These are phyloP conservation scores for Strigamia maritima DNA, from an alignment of 2,888 invertebrate species.

Conservation along the genomic window DNA sequence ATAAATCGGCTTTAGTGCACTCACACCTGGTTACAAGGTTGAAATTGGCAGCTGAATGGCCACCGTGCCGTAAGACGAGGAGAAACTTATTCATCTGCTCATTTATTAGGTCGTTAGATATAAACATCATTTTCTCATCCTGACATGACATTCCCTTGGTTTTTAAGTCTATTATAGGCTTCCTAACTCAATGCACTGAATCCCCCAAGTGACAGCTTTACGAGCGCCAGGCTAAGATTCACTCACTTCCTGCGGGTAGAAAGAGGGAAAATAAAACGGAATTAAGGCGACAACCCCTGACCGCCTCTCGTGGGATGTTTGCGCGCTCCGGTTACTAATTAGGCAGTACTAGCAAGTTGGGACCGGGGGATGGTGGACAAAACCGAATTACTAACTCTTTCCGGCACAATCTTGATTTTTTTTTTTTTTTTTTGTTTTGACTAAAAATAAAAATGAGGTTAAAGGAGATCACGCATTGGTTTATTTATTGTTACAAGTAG, in stretches of 20 bases:
- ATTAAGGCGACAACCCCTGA: background rate
- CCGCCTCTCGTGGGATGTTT: background rate
- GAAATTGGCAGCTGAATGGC: background rate
- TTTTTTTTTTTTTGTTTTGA: too few relatives aligned
- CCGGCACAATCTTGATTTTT: too few relatives aligned
- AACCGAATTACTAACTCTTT: background rate
- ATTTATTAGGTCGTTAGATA: constrained; percentile 27
- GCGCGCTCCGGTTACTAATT: constrained; percentile 9
- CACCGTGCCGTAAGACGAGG: background rate
- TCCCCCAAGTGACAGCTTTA: constrained; percentile 25
- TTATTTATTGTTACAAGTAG: too few relatives aligned
- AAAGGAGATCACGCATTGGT: too few relatives aligned
- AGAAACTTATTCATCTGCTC: constrained; percentile 19
- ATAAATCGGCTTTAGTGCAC: constrained; percentile 10
- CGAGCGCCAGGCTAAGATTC: constrained; percentile 20
- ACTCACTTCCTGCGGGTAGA: constrained; percentile 18
- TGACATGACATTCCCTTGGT: constrained; percentile 25
- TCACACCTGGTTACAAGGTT: constrained; percentile 20
- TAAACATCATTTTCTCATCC: constrained; percentile 25
- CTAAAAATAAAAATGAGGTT: too few relatives aligned
- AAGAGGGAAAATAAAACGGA: background rate
- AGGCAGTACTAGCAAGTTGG: background rate
- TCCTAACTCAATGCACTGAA: constrained; percentile 12
- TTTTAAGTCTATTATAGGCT: constrained; percentile 27
- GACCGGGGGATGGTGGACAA: background rate